Evolutionary conservation across 2,797 vertebrate genomes (phyloP), one percentile per base, ranked within the genome.

Genomic region (Somateria mollissima): DNA sequence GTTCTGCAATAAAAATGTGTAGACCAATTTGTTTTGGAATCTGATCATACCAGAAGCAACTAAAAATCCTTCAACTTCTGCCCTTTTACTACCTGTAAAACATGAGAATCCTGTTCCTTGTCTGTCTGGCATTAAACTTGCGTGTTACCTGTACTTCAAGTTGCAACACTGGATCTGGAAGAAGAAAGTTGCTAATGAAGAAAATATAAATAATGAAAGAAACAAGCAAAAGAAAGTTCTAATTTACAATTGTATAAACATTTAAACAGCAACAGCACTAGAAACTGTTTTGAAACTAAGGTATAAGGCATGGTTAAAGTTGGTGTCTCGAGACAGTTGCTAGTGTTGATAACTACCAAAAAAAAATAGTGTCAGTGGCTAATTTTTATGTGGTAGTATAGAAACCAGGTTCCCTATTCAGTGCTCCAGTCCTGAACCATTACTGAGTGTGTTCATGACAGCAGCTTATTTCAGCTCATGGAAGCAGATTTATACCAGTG

Each of bases 321-420:
- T 12, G 58, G 32, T 3, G 5, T 60, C 30, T 47, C 32, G n/a
- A 14, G 16, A 2, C 16, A 18, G 3, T 32, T 43, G 19, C 36
- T 32, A 3, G 0, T 34, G 0, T 0, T 30, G 28, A 10, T 8
- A 24, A 51, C 16, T 13, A 3, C 24, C 34, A 45, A 22, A 24
- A 19, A 6, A 17, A 30, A 66, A 75, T 6, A 27, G 13, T 20
- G 27, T 24, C 36, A 53, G 15, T 60, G 22, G 10, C 47, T 76
- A 16, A 30, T 89, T 47, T 37, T 47, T 32, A 3, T 61, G 36
- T 56, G 1, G 2, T 15, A 11, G 19, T 45, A 10, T 2, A 37
- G 43, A 54, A 71, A 51, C 21, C n/a, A 37, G 30, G 13, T n/a
- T 56, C 39, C 74, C 61, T 73, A 28, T 62, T 41, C 28, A 4